Evolutionary conservation across 2,888 invertebrate genomes (phyloP), one percentile per base, ranked within the genome.

Genomic region (Pandemis corylana): DNA sequence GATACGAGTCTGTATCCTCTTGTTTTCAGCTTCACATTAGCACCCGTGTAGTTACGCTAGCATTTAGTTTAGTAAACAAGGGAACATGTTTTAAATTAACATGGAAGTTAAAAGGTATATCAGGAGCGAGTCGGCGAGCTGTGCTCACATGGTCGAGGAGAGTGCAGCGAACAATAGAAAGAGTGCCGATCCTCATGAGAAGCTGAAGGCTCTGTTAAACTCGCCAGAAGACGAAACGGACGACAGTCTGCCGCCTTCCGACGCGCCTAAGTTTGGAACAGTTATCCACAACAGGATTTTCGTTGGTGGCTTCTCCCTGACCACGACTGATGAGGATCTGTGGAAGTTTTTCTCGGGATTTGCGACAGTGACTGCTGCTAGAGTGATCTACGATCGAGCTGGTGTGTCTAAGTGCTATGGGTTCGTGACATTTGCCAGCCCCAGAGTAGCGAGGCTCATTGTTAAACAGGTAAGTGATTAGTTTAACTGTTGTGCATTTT

Each of bases 351-450:
- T 99, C 91, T 98, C 98, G 77, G 96, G 97, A 68, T 98, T 97
- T 84, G 98, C 98, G 70, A 97, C 97, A 70, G 98, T 98, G 53
- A 98, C 97, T 81, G 97, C 98, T 65, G 98, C 98, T 69, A 98
- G 99, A 94, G 99, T 99, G 80, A 99, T 99, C 79, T 97, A 97
- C 82, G 99, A 99, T 89, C 95, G 98, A 82, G 98, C 98, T 78
- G 99, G 99, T 5, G 98, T 98, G 28, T 98, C 99, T 78, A 99
- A 99, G 93, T 98, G 98, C 79, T 98, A 98, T 87, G 97, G 97
- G 5, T 97, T 97, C 92, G 97, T 97, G 72, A 97, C 97, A 0
- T 95, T 95, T 77, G 95, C 94, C 13, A 95, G 94, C 73, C 94
- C 94, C 5, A 86, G 94, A 78, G 94, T 95, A 53, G 94, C 95